Percentiles rank a stretch among this genome's conserved stretches.
These are phyloP conservation scores for Eira barbara DNA, from an alignment of 2,113 vertebrate genomes.

Conservation along the genomic window DNA sequence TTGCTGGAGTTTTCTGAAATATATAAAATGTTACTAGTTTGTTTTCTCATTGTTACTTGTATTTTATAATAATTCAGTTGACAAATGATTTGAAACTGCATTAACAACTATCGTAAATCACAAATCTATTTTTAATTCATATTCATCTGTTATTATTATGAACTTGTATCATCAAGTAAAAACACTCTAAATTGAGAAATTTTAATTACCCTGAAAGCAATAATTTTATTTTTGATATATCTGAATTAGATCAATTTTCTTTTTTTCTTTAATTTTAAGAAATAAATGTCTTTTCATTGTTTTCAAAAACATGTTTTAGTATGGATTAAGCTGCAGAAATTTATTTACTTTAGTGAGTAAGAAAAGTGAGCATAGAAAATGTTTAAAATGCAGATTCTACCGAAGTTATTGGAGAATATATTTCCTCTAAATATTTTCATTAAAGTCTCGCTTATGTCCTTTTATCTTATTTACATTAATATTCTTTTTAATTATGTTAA, in stretches of 20 bases:
- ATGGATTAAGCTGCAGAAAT: not conserved
- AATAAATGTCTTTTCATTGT: not conserved
- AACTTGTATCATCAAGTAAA: not conserved
- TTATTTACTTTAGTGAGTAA: not conserved
- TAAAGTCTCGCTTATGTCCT: not conserved
- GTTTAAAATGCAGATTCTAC: not conserved
- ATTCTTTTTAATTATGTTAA: not conserved
- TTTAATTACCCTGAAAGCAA: conserved; percentile 14
- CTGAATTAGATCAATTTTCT: not conserved
- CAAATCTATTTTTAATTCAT: not conserved
- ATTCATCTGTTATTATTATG: not conserved
- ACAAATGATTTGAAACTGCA: not conserved
- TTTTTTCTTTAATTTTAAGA: not conserved
- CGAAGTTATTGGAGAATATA: not conserved
- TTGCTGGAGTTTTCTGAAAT: not conserved
- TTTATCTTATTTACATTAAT: not conserved
- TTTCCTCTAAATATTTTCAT: not conserved
- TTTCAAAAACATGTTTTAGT: conserved; percentile 7
- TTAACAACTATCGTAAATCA: not conserved
- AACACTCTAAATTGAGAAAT: not conserved
- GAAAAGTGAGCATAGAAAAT: not conserved
- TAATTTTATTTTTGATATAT: not conserved
- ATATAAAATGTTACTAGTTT: not conserved
- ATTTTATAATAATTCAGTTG: conserved; percentile 6
- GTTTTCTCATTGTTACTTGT: not conserved